These are phyloP conservation scores for Vulpes vulpes DNA, from an alignment of 2,113 vertebrate genomes.

Conservation along the genomic window DNA sequence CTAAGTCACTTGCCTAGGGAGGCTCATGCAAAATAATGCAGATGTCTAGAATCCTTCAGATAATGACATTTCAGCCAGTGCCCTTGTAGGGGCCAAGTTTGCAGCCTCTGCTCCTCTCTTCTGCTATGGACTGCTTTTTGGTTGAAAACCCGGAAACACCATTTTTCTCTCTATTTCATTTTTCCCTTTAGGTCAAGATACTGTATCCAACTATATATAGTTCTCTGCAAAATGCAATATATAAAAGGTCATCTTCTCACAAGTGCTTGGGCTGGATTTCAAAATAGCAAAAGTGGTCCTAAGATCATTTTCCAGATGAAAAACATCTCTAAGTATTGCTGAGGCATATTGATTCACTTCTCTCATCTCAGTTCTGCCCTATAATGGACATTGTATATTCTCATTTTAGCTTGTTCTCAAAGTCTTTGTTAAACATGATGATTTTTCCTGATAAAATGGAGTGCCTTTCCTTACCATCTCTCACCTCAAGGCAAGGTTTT, in stretches of 20 bases:
- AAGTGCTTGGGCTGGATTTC: conserved; percentile 86
- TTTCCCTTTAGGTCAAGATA: conserved; percentile 87
- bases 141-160: conserved; percentile 83
- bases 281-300: conserved; percentile 86
- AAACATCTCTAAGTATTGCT: conserved; percentile 78
- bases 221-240: conserved; percentile 83
- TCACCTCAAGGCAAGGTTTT: conserved; percentile 56
- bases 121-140: conserved; percentile 77
- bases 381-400: conserved; percentile 68
- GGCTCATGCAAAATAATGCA: conserved; percentile 87
- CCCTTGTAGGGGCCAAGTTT: conserved; percentile 79
- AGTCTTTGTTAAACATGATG: conserved; percentile 76
- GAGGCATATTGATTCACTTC: conserved; percentile 78
- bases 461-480: background rate
- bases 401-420: conserved; percentile 69
- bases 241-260: conserved; percentile 83
- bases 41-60: conserved; percentile 86
- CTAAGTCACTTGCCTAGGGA: conserved; percentile 84
- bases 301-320: conserved; percentile 84
- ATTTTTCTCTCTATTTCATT: conserved; percentile 86
- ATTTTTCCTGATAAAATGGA: conserved; percentile 70
- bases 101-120: conserved; percentile 73
- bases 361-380: conserved; percentile 58
- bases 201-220: conserved; percentile 83
- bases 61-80: conserved; percentile 84